These are phyloP conservation scores for Tipula vernalis DNA, from an alignment of 2,888 invertebrate genomes.

Conservation along the genomic window DNA sequence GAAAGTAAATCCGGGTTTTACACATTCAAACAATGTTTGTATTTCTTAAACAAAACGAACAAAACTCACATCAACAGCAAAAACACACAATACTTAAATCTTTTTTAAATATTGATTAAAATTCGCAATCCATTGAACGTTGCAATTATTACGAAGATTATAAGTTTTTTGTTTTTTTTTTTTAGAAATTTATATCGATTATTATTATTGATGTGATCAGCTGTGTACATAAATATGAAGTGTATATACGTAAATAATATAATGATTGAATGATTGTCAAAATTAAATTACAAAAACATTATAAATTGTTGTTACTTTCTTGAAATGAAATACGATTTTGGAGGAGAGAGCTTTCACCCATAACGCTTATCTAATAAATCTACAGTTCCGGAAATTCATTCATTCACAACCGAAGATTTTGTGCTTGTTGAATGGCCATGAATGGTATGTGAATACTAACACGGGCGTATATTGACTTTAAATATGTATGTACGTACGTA, in stretches of 20 bases:
- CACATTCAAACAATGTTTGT: neutral
- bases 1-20: conserved; percentile 4
- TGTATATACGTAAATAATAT: no score
- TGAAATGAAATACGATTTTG: neutral
- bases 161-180: neutral
- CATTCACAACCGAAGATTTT: neutral
- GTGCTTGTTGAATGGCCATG: neutral
- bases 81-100: neutral
- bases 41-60: neutral
- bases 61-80: neutral
- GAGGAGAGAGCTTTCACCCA: neutral
- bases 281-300: neutral
- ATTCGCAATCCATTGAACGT: neutral
- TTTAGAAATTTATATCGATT: neutral
- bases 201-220: neutral
- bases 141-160: neutral
- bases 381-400: neutral
- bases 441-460: neutral
- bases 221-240: neutral
- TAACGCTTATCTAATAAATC: neutral
- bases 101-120: neutral
- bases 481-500: neutral
- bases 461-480: neutral
- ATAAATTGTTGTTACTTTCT: neutral
- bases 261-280: neutral